Conservation (phyloP, 2,113 vertebrate genomes). For the Carlito syrichta region DNA sequence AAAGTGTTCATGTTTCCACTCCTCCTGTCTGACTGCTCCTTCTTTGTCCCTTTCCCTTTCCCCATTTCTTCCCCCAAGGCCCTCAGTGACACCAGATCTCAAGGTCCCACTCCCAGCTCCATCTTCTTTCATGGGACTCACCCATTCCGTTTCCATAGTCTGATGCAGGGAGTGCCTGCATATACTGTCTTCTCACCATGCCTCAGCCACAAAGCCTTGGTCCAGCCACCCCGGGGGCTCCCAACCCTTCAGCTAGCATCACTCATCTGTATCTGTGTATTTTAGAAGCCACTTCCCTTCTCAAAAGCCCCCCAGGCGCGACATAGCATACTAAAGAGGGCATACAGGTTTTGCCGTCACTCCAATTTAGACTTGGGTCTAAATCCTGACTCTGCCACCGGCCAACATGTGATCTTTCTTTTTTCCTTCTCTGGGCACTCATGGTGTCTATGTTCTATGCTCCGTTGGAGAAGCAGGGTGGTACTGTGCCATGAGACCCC, state of each 20-base stretch:
- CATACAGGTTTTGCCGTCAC: rapidly evolving
- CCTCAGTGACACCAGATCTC: neutral
- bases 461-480: neutral
- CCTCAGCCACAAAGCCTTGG: neutral
- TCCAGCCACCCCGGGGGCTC: neutral
- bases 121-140: neutral
- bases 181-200: rapidly evolving
- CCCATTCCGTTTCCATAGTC: neutral
- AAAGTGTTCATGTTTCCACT: rapidly evolving
- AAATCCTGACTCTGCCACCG: neutral
- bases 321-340: rapidly evolving
- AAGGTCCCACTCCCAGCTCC: rapidly evolving
- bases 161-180: neutral
- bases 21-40: rapidly evolving
- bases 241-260: too few species aligned
- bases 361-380: neutral
- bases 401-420: rapidly evolving
- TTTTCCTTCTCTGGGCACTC: neutral
- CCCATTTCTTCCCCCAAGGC: neutral
- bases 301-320: neutral
- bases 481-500: neutral
- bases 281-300: neutral
- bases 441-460: rapidly evolving
- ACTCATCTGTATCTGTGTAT: neutral
- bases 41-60: neutral